These are phyloP conservation scores for Liopterus haemorrhoidalis DNA, from an alignment of 2,888 invertebrate species.

Conservation along the genomic window DNA sequence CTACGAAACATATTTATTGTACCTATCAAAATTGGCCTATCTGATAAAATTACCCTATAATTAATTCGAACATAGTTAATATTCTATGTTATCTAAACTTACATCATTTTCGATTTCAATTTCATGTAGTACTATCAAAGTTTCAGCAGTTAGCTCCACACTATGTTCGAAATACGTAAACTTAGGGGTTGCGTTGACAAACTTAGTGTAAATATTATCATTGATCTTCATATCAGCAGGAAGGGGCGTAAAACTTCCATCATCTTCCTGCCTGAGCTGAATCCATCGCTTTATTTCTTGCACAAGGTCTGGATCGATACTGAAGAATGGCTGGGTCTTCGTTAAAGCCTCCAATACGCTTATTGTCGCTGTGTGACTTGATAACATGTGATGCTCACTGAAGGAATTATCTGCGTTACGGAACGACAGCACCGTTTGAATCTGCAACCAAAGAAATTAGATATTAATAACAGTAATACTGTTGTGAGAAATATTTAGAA, in stretches of 20 bases:
- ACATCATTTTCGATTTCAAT: slow-evolving; percentile 56
- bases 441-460: no score
- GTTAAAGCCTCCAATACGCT: slow-evolving; percentile 55
- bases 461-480: no score
- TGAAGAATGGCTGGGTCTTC: slow-evolving; percentile 57
- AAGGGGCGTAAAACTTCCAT: slow-evolving; percentile 57
- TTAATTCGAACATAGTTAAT: no score
- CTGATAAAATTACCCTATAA: no score
- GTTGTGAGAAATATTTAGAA: no score
- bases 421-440: slow-evolving; percentile 57
- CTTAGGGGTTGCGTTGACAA: slow-evolving; percentile 47
- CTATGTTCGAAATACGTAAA: slow-evolving; percentile 51
- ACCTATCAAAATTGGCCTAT: no score
- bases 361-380: slow-evolving; percentile 56
- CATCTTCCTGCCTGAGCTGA: slow-evolving; percentile 53
- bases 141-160: slow-evolving; percentile 59
- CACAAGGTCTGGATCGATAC: slow-evolving; percentile 56
- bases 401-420: slow-evolving; percentile 61
- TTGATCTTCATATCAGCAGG: slow-evolving; percentile 55
- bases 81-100: slow-evolving; percentile 15
- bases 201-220: slow-evolving; percentile 28
- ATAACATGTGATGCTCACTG: slow-evolving; percentile 59
- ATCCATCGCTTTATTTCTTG: slow-evolving; percentile 58
- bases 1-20: no score
- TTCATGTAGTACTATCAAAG: slow-evolving; percentile 55